Evolutionary conservation across 2,888 invertebrate genomes (phyloP).

Genomic region (Pherbina coryleti): DNA sequence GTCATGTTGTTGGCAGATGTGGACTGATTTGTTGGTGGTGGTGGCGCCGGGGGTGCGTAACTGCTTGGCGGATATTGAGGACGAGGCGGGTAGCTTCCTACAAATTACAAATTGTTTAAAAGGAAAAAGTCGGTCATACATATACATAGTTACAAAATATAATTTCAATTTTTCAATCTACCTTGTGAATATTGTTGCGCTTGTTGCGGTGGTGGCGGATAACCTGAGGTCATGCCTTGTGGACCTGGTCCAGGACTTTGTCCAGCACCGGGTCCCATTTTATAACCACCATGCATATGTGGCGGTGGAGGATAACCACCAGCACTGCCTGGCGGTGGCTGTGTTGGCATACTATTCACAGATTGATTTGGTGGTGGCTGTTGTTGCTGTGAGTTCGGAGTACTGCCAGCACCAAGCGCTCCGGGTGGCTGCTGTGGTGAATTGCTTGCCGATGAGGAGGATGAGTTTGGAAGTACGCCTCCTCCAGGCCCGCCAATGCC

Average conservation of each 20-base stretch:
- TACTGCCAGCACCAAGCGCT: slow-evolving; percentile 38
- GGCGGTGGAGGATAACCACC: slow-evolving; percentile 62
- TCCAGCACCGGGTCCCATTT: slow-evolving; percentile 73
- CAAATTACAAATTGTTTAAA: background rate
- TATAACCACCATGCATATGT: slow-evolving; percentile 73
- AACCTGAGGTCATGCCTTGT: slow-evolving; percentile 72
- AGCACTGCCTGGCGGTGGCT: slow-evolving; percentile 57
- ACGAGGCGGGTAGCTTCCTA: slow-evolving; percentile 69
- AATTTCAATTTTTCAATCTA: slow-evolving; percentile 42
- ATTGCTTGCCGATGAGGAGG: slow-evolving; percentile 64
- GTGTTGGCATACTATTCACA: slow-evolving; percentile 65
- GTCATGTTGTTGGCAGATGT: slow-evolving; percentile 66
- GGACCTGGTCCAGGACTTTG: slow-evolving; percentile 71
- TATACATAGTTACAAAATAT: background rate
- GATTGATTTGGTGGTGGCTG: slow-evolving; percentile 63
- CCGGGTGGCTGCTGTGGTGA: slow-evolving; percentile 65
- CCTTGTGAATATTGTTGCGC: slow-evolving; percentile 73
- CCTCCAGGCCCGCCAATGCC: slow-evolving; percentile 43
- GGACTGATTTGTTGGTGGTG: slow-evolving; percentile 71
- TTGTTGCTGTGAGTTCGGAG: slow-evolving; percentile 64
- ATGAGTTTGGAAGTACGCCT: slow-evolving; percentile 55
- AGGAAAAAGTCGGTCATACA: background rate
- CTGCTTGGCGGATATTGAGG: slow-evolving; percentile 73
- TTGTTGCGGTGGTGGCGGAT: slow-evolving; percentile 73
- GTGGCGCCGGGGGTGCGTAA: slow-evolving; percentile 71